These are phyloP conservation scores for Nannoperca australis DNA, from an alignment of 2,797 vertebrate species.

Conservation along the genomic window DNA sequence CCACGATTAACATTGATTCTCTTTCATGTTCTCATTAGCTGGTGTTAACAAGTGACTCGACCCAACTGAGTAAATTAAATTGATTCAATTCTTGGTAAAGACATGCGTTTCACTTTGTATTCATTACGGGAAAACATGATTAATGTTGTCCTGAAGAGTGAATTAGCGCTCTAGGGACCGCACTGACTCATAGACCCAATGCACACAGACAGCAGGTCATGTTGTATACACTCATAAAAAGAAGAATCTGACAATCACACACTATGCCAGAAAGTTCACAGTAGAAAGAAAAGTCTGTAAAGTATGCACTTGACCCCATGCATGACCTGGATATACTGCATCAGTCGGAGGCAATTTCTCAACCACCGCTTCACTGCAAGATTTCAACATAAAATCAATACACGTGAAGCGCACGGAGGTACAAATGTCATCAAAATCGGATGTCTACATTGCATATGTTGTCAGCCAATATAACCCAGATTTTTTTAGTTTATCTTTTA, in stretches of 20 bases:
- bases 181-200: not conserved
- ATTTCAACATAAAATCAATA: not conserved
- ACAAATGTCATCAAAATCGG: not conserved
- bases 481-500: no score
- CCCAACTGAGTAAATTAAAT: slow-evolving; percentile 23
- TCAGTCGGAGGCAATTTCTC: not conserved
- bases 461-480: not conserved
- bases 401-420: not conserved
- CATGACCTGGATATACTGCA: not conserved
- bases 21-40: slow-evolving; percentile 40
- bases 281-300: not conserved
- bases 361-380: not conserved
- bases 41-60: slow-evolving; percentile 34
- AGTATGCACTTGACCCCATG: not conserved
- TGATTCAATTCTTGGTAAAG: slow-evolving; percentile 32
- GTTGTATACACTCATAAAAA: not conserved
- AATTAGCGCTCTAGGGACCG: slow-evolving; percentile 5
- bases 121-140: slow-evolving; percentile 7
- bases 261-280: not conserved
- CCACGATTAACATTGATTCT: slow-evolving; percentile 27
- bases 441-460: not conserved
- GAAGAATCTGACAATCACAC: not conserved
- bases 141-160: slow-evolving; percentile 23
- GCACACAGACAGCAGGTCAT: not conserved
- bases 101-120: slow-evolving; percentile 15